phyloP scores from a whole-genome alignment of 2,113 vertebrate genomes.

The Ceyx margarethae region DNA sequence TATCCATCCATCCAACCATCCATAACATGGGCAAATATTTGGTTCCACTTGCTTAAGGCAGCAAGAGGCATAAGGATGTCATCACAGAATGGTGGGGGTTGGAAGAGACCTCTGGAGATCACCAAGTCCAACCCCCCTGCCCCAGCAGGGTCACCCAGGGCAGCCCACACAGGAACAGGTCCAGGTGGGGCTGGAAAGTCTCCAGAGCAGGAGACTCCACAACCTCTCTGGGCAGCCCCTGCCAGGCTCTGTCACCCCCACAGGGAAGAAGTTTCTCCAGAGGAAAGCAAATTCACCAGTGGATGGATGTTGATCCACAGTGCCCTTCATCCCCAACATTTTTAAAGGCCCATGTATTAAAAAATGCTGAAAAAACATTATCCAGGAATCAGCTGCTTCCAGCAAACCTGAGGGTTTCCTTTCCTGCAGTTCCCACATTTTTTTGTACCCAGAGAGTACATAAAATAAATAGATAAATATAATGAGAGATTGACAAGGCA shows the following conservation, averaged over 20 bases:
- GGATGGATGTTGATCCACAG: neutral
- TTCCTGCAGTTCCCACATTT: neutral
- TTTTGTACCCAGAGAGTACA: neutral
- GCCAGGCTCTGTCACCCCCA: no score
- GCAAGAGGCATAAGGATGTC: neutral
- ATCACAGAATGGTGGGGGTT: no score
- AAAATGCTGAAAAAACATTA: neutral
- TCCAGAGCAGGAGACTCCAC: no score
- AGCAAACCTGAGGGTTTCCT: neutral
- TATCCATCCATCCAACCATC: neutral
- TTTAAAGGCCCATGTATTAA: neutral
- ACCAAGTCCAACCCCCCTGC: no score
- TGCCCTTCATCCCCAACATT: neutral
- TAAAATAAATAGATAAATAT: neutral
- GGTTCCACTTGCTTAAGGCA: neutral
- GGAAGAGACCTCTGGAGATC: no score
- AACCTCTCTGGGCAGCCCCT: no score
- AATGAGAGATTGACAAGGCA: neutral
- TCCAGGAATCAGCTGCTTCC: neutral
- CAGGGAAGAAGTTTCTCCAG: no score
- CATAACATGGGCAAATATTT: neutral
- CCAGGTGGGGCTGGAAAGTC: no score
- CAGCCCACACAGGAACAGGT: no score
- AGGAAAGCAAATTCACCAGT: neutral
- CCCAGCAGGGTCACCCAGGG: no score